Conservation (phyloP, 2,888 invertebrate species). For the Dicyrtomina minuta region DNA sequence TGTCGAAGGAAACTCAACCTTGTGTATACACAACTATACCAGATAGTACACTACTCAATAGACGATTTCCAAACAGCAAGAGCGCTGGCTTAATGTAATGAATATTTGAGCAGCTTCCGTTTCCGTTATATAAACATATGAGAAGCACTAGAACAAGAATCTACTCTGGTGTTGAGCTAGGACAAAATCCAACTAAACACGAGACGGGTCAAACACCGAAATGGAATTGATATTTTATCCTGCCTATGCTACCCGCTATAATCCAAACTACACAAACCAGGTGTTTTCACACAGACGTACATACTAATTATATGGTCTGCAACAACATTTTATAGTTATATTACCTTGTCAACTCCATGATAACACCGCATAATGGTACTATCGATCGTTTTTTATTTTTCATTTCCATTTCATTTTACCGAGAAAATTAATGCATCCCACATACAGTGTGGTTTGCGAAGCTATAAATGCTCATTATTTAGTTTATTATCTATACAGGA, state of each 20-base stretch:
- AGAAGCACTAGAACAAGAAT: no score
- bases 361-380: not conserved
- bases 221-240: not conserved
- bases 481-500: no score
- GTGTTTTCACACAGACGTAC: not conserved
- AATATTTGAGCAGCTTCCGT: no score
- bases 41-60: no score
- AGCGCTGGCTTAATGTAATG: no score
- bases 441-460: no score
- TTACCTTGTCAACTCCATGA: not conserved
- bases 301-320: not conserved
- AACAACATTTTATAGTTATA: not conserved
- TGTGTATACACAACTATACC: no score
- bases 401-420: not conserved
- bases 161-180: not conserved
- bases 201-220: slow-evolving; percentile 18
- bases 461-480: no score
- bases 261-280: not conserved
- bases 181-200: slow-evolving; percentile 1
- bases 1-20: no score
- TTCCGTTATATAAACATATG: no score
- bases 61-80: no score
- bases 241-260: not conserved
- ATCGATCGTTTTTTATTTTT: not conserved
- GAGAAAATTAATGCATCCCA: no score